Evolutionary conservation across 2,888 invertebrate species (phyloP), one percentile per base, ranked within the genome.

Genomic region (Rhopalosiphum nymphaeae): DNA sequence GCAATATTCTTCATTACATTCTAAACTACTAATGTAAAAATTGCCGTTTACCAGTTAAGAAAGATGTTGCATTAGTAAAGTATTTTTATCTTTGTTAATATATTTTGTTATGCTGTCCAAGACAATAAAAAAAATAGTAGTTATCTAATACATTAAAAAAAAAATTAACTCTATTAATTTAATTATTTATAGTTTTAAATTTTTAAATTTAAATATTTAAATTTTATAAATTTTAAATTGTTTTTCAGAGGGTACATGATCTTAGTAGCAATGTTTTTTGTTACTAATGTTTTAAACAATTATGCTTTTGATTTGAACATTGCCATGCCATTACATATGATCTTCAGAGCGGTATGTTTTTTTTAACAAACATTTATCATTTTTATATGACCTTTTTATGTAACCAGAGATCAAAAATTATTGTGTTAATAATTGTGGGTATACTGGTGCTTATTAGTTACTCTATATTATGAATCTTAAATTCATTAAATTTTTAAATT

Each of bases 281-380:
- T 98, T 0, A 97, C 98, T 36, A 99, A 98, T 96, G 98, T 99
- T 0, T 97, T 98, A 95, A 98, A 98, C 95, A 99, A 99, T 96
- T 98, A 98, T 96, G 99, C 99, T 0, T 98, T 99, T 95, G 97
- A 98, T 96, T 99, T 99, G 95, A 98, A 99, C 96, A 99, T 99
- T 95, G 97, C 99, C 0, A 99, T 99, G 97, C 99, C 99, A 0
- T 96, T 99, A 89, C 99, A 99, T 96, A 99, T 99, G 98, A 99
- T 99, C 96, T 99, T 99, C 96, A 97, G 99, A 96, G 98, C 99
- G 94, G 98, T 98, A 96, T 97, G 97, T 96, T 92, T 78, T n/a
- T 78, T 89, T 67, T 91, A 42, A 46, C 16, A 26, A 56, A 42
- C 29, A 61, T 26, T 42, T n/a, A 56, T 56, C n/a, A 78, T 44